phyloP scores from a whole-genome alignment of 1,140 invertebrate species.

The Drosophila takahashii region DNA sequence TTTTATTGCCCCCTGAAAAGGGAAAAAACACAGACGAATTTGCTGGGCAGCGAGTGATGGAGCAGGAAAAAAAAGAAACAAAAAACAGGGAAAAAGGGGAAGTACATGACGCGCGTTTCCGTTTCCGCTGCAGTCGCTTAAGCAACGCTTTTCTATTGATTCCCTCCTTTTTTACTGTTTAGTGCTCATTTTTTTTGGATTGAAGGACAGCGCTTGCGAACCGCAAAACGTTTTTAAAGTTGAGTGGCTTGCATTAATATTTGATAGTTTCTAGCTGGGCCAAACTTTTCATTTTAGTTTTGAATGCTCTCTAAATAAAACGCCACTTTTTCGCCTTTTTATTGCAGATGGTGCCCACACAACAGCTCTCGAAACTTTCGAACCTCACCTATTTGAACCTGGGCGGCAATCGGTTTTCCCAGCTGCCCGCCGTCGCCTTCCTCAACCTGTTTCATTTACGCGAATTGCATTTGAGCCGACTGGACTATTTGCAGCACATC shows the following conservation, averaged over 20 bases:
- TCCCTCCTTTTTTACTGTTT: constrained; percentile 29
- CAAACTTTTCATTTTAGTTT: constrained; percentile 51
- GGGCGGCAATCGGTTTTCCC: constrained; percentile 90
- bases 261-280: constrained; percentile 40
- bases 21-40: constrained; percentile 27
- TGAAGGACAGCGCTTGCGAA: constrained; percentile 3
- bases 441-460: constrained; percentile 92
- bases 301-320: constrained; percentile 56
- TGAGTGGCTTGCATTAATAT: constrained; percentile 69
- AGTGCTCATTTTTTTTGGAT: constrained; percentile 12
- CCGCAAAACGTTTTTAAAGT: constrained; percentile 69
- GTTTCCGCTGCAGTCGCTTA: constrained; percentile 67
- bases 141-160: constrained; percentile 46
- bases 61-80: constrained; percentile 3
- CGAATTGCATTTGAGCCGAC: constrained; percentile 89
- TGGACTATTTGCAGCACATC: constrained; percentile 88
- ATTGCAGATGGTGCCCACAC: constrained; percentile 88
- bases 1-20: constrained; percentile 63
- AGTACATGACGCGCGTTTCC: constrained; percentile 80
- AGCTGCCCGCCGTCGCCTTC: constrained; percentile 90
- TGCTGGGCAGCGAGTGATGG: constrained; percentile 49
- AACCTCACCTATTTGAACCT: constrained; percentile 90
- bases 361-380: constrained; percentile 90
- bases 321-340: constrained; percentile 7
- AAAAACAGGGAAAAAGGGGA: constrained; percentile 43